Evolutionary conservation across 2,888 invertebrate species (phyloP), one percentile per base, ranked within the genome.

Genomic region (Zhuqinia jingwanae): DNA sequence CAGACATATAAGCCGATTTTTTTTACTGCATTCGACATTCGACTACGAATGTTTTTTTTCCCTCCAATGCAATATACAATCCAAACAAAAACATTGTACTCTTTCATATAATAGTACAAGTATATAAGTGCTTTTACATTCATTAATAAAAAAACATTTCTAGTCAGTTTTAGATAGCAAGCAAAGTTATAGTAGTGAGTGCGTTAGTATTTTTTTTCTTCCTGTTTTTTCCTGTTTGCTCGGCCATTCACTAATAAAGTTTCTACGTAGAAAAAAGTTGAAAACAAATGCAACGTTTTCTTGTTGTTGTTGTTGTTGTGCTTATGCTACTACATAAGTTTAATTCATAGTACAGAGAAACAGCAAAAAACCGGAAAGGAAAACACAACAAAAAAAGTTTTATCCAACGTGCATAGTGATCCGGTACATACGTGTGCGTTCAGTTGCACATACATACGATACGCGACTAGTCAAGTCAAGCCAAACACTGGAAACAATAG

Each of bases 71-170:
- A 58, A 56, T 56, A 22, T 17, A 2, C n/a, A 30, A 36, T 30
- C 13, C 15, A 27, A 6, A 60, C 58, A 30, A 27, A 60, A 25
- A 27, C 8, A 25, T 2, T 63, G 10, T n/a, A 56, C 3, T 56
- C 20, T 56, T 56, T 56, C 25, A 36, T 36, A 36, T 36, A n/a
- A n/a, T n/a, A n/a, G n/a, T n/a, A n/a, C 36, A 36, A 36, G 8
- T 36, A n/a, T n/a, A n/a, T n/a, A n/a, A 36, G n/a, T 30, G 63
- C 22, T 63, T 50, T 25, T 30, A 63, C 30, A 30, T 63, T 63
- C 63, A 63, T 63, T 63, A 63, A 63, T 63, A n/a, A 63, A 63
- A 27, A 63, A 22, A 20, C 25, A 25, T 58, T 58, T 11, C 5
- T 58, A 20, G 56, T 56, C 20, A 20, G 25, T 11, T 58, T 58